Percentiles rank a stretch among this genome's conserved stretches.
Conservation (phyloP, 2,888 invertebrate species). For the Urechis unicinctus region DNA sequence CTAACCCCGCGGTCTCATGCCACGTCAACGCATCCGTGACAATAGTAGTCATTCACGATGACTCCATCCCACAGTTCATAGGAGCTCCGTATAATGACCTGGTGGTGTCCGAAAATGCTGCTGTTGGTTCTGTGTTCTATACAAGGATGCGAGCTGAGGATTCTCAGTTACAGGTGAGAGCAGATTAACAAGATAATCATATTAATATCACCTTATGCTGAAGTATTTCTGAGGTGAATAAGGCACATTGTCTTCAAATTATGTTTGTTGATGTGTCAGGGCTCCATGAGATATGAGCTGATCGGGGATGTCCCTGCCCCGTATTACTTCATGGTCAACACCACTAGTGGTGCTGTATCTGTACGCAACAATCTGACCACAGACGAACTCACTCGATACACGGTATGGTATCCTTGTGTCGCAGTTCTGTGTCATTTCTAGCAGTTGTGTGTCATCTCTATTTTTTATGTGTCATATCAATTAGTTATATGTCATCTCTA, state of each 20-base stretch:
- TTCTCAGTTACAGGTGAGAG: constrained; percentile 26
- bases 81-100: constrained; percentile 17
- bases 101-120: constrained; percentile 19
- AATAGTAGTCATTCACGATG: constrained; percentile 26
- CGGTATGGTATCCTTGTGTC: constrained; percentile 18
- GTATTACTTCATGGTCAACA: constrained; percentile 30
- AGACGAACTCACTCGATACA: constrained; percentile 20
- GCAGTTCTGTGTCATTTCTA: too few relatives aligned
- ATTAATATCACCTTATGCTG: too few relatives aligned
- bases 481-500: too few relatives aligned
- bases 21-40: constrained; percentile 25
- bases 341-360: constrained; percentile 17
- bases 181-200: too few relatives aligned
- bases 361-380: constrained; percentile 15
- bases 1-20: too few relatives aligned
- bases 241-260: neutral
- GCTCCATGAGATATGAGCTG: constrained; percentile 26
- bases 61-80: constrained; percentile 16
- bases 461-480: too few relatives aligned
- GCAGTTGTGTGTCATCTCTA: too few relatives aligned
- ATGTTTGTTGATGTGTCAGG: constrained; percentile 18
- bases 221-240: too few relatives aligned
- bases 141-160: constrained; percentile 28
- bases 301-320: constrained; percentile 33
- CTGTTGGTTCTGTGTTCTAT: constrained; percentile 18